Percentiles rank a stretch among this genome's conserved stretches.
Conservation (phyloP, 1,140 invertebrate genomes). For the Reticulitermes speratus region DNA sequence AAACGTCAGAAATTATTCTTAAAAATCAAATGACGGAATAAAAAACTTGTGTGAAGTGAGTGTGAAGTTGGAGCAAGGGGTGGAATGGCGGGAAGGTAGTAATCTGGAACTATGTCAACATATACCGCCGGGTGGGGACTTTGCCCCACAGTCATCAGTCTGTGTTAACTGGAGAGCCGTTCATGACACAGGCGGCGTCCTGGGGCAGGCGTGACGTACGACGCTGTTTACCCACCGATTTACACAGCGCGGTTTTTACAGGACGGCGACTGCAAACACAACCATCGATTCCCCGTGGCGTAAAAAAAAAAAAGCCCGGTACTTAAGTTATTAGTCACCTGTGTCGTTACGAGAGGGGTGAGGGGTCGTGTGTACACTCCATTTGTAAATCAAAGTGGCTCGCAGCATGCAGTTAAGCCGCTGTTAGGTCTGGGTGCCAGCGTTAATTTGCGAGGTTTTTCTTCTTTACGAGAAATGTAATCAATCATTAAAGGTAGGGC, state of each 20-base stretch:
- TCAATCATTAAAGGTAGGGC: not conserved
- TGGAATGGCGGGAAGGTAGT: too few relatives aligned
- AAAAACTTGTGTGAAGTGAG: too few relatives aligned
- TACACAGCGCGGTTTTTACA: not conserved
- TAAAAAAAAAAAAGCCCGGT: constrained; percentile 11
- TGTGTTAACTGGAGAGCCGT: too few relatives aligned
- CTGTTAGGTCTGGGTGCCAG: not conserved
- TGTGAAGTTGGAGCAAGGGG: too few relatives aligned
- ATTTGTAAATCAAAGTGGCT: constrained; percentile 17
- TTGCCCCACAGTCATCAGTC: too few relatives aligned
- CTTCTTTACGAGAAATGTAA: not conserved
- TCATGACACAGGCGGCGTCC: not conserved
- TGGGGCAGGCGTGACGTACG: not conserved
- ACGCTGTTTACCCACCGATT: constrained; percentile 13
- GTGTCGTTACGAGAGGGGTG: not conserved
- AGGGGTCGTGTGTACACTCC: constrained; percentile 16
- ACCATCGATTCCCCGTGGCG: constrained; percentile 19
- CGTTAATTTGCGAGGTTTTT: constrained; percentile 1
- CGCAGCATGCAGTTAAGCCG: not conserved
- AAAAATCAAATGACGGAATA: too few relatives aligned
- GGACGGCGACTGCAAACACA: constrained; percentile 8
- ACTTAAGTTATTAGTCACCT: constrained; percentile 29
- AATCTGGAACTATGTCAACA: too few relatives aligned
- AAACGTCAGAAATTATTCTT: too few relatives aligned
- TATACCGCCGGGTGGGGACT: too few relatives aligned